Percentiles rank a stretch among this genome's conserved stretches.
Evolutionary conservation across 2,113 vertebrate species (phyloP).

Genomic region (Meleagris gallopavo): DNA sequence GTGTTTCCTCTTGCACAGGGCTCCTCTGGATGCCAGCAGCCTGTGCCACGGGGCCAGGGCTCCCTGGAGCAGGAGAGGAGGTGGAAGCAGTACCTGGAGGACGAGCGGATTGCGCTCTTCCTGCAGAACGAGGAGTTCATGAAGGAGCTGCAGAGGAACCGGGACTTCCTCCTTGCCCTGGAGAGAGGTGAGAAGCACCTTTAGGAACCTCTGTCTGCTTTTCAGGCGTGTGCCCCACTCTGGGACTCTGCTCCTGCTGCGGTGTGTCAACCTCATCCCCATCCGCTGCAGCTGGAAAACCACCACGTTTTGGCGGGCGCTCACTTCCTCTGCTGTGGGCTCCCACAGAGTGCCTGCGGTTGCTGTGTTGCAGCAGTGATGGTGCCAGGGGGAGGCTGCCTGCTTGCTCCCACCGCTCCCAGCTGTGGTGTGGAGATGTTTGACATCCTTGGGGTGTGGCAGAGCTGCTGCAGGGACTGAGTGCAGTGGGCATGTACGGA

Average conservation of each 20-base stretch:
- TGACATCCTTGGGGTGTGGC: not conserved
- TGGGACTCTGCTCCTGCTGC: not conserved
- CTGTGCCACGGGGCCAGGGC: not conserved
- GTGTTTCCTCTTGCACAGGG: slow-evolving; percentile 31
- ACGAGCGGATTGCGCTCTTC: slow-evolving; percentile 94
- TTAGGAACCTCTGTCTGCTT: not conserved
- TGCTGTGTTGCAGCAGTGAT: fast-evolving
- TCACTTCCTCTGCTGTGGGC: not conserved
- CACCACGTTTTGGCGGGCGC: not conserved
- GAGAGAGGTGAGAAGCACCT: slow-evolving; percentile 85
- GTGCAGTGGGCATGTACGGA: not conserved
- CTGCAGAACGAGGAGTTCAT: slow-evolving; percentile 98
- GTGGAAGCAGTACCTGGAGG: slow-evolving; percentile 95
- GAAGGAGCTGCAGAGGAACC: slow-evolving; percentile 95
- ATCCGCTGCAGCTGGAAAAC: not conserved
- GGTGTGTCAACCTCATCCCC: not conserved
- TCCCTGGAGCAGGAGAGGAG: slow-evolving; percentile 87
- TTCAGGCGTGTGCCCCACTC: not conserved
- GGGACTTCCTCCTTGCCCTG: slow-evolving; percentile 94
- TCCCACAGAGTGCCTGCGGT: not conserved
- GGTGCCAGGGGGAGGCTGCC: not conserved
- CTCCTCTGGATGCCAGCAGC: slow-evolving; percentile 68
- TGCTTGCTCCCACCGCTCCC: too few species aligned
- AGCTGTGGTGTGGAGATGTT: not conserved
- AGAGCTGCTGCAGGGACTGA: not conserved